Conservation (phyloP, 2,113 vertebrate species). For the Jaculus jaculus region DNA sequence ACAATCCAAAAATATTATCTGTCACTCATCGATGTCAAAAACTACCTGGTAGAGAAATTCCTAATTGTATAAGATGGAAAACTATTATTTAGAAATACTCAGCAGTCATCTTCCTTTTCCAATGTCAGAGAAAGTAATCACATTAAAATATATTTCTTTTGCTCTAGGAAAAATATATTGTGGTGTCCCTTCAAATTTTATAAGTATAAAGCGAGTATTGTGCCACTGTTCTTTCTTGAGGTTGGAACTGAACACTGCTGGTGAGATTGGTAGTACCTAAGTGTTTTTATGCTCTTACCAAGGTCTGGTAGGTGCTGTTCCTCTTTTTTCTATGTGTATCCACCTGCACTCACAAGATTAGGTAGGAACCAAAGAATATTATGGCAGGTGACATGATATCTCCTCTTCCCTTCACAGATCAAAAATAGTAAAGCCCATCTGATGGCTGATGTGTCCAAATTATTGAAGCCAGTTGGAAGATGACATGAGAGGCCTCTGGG, state of each 20-base stretch:
- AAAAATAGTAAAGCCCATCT: not conserved
- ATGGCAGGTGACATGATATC: not conserved
- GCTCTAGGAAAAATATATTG: not conserved
- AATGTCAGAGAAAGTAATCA: not conserved
- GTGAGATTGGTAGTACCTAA: not conserved
- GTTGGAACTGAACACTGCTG: not conserved
- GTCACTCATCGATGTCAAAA: not conserved
- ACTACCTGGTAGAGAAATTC: not conserved
- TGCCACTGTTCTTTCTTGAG: not conserved
- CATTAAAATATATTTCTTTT: conserved; percentile 9
- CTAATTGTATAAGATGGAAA: not conserved
- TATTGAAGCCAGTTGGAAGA: not conserved
- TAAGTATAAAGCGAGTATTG: conserved; percentile 4
- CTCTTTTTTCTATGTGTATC: not conserved
- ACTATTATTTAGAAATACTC: not conserved
- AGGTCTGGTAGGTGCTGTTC: not conserved
- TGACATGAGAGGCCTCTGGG: not conserved
- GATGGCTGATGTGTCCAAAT: not conserved
- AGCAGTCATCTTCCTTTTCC: not conserved
- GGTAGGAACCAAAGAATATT: not conserved
- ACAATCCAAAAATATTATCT: not conserved
- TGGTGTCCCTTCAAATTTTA: not conserved
- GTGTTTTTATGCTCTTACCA: not conserved
- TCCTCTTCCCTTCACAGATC: too few relatives aligned
- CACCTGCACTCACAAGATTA: not conserved